Evolutionary conservation across 2,888 invertebrate genomes (phyloP), one percentile per base, ranked within the genome.

Genomic region (Drosophila niveifrons): DNA sequence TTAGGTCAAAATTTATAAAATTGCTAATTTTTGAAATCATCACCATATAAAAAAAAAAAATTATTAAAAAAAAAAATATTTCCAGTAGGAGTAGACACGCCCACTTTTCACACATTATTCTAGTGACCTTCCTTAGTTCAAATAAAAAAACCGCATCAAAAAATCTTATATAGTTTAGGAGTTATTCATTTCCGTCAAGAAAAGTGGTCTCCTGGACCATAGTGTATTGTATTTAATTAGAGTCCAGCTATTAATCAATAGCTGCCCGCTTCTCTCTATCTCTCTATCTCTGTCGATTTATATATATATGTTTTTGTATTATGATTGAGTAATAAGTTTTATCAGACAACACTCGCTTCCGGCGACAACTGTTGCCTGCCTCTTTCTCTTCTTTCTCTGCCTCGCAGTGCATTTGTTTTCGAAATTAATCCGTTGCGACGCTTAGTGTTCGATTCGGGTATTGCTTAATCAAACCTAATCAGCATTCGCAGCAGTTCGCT

Each of bases 401-500:
- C 1, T 2, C 36, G 11, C 8, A 51, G 29, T 47, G 58, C 46
- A 17, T 28, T 10, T 15, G 43, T 29, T 41, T 41, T 36, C 46
- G 44, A 43, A 59, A 61, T 77, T 80, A 73, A 63, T 80, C 70
- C 59, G 39, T 29, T 10, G 61, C 55, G 59, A 55, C 11, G 39
- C 39, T 41, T 41, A n/a, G 11, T 36, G 36, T 36, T 36, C 31
- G 18, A 51, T 36, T 36, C 36, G 29, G 15, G 15, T 17, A 29
- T 28, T 48, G 61, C 51, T 58, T 53, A 76, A 80, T 74, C n/a
- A 44, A 57, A 57, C 56, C 39, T 63, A 79, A 79, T 79, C 70
- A 62, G 69, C 74, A 53, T 56, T 50, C 51, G 58, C 62, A n/a
- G n/a, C n/a, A n/a, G 52, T 62, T 23, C 31, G 36, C 9, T 13